These are phyloP conservation scores for Neoniphon sammara DNA, from an alignment of 2,797 vertebrate species.

Conservation along the genomic window DNA sequence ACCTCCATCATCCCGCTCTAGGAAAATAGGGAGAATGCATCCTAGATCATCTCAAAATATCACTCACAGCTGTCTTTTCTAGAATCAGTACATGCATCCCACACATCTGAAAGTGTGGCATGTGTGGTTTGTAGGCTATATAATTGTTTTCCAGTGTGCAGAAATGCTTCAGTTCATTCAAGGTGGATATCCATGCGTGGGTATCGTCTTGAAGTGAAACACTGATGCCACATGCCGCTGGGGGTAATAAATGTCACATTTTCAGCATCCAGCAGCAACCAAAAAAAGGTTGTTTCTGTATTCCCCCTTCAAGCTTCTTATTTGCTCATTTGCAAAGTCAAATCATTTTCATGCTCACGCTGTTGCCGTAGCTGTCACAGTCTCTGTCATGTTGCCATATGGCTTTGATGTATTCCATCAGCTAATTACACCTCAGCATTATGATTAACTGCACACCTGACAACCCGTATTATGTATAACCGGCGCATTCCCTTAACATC, in stretches of 20 bases:
- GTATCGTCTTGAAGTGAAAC: not conserved
- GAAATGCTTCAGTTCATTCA: conserved; percentile 12
- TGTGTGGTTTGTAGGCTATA: conserved; percentile 17
- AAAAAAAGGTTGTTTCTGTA: conserved; percentile 15
- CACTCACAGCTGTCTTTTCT: conserved; percentile 17
- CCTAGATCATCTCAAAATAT: conserved; percentile 6
- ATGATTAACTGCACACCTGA: conserved; percentile 68
- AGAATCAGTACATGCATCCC: conserved; percentile 23
- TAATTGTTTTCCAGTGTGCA: not conserved
- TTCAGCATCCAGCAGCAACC: not conserved
- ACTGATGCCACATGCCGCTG: not conserved
- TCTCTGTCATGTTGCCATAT: conserved; percentile 48
- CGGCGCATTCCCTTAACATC: conserved; percentile 36
- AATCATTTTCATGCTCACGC: conserved; percentile 48
- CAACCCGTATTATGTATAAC: conserved; percentile 46
- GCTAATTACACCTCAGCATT: conserved; percentile 62
- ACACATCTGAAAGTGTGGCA: not conserved
- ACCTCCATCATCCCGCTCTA: conserved; percentile 1
- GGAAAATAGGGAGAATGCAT: conserved; percentile 36
- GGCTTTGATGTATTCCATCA: conserved; percentile 54
- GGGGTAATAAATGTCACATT: not conserved
- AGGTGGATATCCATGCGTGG: conserved; percentile 1
- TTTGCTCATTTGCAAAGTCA: conserved; percentile 45
- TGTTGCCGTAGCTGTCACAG: conserved; percentile 54
- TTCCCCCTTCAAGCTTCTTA: conserved; percentile 36